Evolutionary conservation across 2,797 vertebrate genomes (phyloP).

Genomic region (Helostoma temminkii): DNA sequence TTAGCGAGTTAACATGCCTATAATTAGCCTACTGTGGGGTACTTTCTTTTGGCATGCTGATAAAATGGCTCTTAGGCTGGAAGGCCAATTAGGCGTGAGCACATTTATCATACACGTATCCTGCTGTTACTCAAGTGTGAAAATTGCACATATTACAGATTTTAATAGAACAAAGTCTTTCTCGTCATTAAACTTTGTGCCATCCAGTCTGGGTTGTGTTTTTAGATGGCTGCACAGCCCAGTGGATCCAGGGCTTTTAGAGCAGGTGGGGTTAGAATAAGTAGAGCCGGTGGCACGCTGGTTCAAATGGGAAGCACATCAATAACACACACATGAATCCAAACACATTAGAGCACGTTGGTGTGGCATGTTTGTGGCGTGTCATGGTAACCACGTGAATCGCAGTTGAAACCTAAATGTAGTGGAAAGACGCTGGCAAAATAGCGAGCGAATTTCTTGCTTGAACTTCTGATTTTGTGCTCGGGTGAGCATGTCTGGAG

Average conservation of each 20-base stretch:
- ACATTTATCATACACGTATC: conserved; percentile 11
- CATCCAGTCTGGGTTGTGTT: not conserved
- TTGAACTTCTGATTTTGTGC: conserved; percentile 83
- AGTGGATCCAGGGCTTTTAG: conserved; percentile 3
- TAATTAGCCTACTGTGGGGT: conserved; percentile 25
- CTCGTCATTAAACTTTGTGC: not conserved
- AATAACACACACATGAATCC: conserved; percentile 54
- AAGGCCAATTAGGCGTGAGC: conserved; percentile 4
- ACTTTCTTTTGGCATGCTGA: not conserved
- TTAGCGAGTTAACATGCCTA: conserved; percentile 9
- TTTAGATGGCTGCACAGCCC: not conserved
- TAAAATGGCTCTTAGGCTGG: not conserved
- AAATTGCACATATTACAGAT: conserved; percentile 2
- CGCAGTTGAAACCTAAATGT: conserved; percentile 56
- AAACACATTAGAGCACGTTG: conserved; percentile 47
- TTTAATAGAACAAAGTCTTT: not conserved
- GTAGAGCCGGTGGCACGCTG: not conserved
- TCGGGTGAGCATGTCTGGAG: conserved; percentile 75
- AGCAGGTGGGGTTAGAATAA: conserved; percentile 17
- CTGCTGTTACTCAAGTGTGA: conserved; percentile 3
- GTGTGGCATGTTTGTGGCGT: conserved; percentile 47
- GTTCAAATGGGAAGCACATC: conserved; percentile 35
- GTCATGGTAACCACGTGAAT: conserved; percentile 64
- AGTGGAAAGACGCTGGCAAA: conserved; percentile 69
- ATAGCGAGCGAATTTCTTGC: conserved; percentile 74